Percentiles rank a stretch among this genome's conserved stretches.
Evolutionary conservation across 53 echinoderm and acorn worm species (phyloP).

Genomic region (Henricia sp.): DNA sequence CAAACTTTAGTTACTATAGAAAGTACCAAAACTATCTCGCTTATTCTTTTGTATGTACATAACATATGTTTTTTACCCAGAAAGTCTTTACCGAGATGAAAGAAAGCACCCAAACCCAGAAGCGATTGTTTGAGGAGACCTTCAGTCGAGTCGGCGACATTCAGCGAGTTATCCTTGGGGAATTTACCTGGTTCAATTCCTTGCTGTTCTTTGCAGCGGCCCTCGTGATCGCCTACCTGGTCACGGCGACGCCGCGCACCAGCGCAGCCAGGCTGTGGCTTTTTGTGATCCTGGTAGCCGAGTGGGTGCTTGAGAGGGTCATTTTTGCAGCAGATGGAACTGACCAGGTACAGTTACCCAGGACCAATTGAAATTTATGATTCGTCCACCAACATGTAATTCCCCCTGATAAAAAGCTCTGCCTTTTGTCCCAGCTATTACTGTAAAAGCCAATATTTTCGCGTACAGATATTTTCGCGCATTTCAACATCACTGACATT

Average conservation of each 20-base stretch:
- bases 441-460: too few relatives aligned
- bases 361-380: too few relatives aligned
- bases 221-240: constrained; percentile 74
- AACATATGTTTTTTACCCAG: too few relatives aligned
- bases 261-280: constrained; percentile 80
- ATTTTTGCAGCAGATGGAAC: constrained; percentile 38
- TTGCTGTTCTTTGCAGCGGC: constrained; percentile 79
- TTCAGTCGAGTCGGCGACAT: constrained; percentile 79
- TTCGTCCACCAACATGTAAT: too few relatives aligned
- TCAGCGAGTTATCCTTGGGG: constrained; percentile 90
- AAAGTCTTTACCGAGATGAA: constrained; percentile 87
- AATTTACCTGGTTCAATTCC: constrained; percentile 93
- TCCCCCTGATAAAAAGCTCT: too few relatives aligned
- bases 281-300: constrained; percentile 66
- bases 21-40: too few relatives aligned
- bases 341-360: constrained; percentile 79
- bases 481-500: too few relatives aligned
- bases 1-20: too few relatives aligned
- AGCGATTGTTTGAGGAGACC: constrained; percentile 83
- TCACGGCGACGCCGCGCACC: constrained; percentile 85
- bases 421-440: too few relatives aligned
- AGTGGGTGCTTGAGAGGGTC: constrained; percentile 73
- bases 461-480: too few relatives aligned
- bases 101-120: constrained; percentile 80
- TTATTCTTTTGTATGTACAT: too few relatives aligned